These are phyloP conservation scores for Pedicia rivosa DNA, from an alignment of 2,888 invertebrate genomes.

Conservation along the genomic window DNA sequence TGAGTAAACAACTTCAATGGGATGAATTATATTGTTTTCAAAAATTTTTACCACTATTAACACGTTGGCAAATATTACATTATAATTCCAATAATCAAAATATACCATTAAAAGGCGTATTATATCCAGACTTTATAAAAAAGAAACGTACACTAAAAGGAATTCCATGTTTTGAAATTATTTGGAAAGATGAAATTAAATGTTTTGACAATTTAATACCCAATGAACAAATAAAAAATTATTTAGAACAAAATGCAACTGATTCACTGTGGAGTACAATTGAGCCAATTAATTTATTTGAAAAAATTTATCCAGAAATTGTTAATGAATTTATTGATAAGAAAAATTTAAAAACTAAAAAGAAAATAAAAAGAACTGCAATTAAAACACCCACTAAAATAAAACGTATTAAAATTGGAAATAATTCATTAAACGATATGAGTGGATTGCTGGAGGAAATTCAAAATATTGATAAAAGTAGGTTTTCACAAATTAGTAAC, in stretches of 20 bases:
- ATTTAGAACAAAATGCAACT: conserved; percentile 33
- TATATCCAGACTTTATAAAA: conserved; percentile 36
- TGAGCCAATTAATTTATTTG: conserved; percentile 49
- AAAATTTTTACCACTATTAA: conserved; percentile 58
- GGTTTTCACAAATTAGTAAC: too few species aligned
- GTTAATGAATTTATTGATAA: conserved; percentile 41
- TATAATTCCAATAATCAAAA: conserved; percentile 4
- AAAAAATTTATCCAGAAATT: conserved; percentile 43
- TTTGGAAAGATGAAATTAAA: conserved; percentile 46
- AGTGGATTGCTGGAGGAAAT: conserved; percentile 16
- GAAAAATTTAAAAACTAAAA: conserved; percentile 25
- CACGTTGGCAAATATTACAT: conserved; percentile 56
- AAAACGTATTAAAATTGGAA: conserved; percentile 11
- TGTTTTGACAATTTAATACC: conserved; percentile 43
- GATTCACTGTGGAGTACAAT: conserved; percentile 44
- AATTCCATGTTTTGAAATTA: conserved; percentile 52
- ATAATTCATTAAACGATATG: conserved; percentile 16
- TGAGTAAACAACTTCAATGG: conserved; percentile 53
- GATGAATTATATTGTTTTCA: conserved; percentile 57
- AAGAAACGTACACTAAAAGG: conserved; percentile 42
- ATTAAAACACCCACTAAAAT: conserved; percentile 14
- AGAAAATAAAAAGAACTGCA: not conserved
- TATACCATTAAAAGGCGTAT: conserved; percentile 15
- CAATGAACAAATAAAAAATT: conserved; percentile 35
- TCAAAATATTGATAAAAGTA: conserved; percentile 20